Conservation (phyloP, 2,888 invertebrate species). For the Phragmatobia fuliginosa region DNA sequence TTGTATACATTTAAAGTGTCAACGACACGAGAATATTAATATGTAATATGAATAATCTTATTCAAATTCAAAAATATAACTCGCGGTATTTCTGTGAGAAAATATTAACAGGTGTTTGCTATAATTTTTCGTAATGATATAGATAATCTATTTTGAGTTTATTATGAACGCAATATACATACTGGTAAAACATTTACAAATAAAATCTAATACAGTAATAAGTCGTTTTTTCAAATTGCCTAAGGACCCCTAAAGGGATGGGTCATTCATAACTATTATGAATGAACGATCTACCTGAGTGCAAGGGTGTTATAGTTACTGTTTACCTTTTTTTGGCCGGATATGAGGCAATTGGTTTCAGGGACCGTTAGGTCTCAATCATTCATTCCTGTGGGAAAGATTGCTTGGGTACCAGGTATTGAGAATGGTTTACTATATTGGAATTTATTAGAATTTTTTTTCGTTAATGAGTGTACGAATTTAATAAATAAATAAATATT, state of each 20-base stretch:
- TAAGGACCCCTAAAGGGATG: conserved; percentile 53
- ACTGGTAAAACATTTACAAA: too few species aligned
- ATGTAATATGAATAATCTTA: neutral
- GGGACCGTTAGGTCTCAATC: conserved; percentile 74
- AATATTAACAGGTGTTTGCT: conserved; percentile 6
- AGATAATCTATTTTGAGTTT: conserved; percentile 1
- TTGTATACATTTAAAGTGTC: too few species aligned
- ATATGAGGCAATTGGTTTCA: conserved; percentile 74
- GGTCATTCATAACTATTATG: conserved; percentile 78
- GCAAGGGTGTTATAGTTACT: conserved; percentile 57
- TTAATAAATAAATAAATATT: too few species aligned
- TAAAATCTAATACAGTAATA: too few species aligned
- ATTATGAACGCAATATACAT: neutral
- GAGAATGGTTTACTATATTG: neutral
- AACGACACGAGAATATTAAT: neutral
- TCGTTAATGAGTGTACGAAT: too few species aligned
- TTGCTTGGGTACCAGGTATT: conserved; percentile 41
- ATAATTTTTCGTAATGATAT: conserved; percentile 9
- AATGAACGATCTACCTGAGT: conserved; percentile 76
- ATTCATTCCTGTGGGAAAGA: conserved; percentile 54
- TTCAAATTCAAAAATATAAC: neutral
- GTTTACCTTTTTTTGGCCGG: conserved; percentile 74
- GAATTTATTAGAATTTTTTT: neutral
- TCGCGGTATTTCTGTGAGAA: neutral
- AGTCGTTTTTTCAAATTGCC: neutral